These are phyloP conservation scores for Lampropteryx suffumata DNA, from an alignment of 2,888 invertebrate species.

Conservation along the genomic window DNA sequence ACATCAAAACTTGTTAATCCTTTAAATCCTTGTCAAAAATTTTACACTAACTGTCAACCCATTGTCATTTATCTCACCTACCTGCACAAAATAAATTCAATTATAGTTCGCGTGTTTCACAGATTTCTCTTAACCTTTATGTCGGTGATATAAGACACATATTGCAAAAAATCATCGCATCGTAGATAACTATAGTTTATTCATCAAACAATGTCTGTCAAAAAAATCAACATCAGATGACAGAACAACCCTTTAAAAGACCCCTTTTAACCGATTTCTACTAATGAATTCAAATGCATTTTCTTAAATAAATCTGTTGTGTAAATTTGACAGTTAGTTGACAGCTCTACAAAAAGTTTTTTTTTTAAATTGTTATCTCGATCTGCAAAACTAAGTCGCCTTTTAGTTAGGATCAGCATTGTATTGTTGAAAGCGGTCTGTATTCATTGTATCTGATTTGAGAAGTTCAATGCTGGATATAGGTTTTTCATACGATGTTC, in stretches of 20 bases:
- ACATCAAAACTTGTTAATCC: slow-evolving; percentile 20
- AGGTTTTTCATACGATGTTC: too few species aligned
- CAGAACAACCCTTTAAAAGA: slow-evolving; percentile 61
- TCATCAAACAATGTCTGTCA: slow-evolving; percentile 59
- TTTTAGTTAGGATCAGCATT: slow-evolving; percentile 14
- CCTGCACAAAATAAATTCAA: slow-evolving; percentile 50
- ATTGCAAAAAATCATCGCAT: too few species aligned
- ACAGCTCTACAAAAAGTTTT: slow-evolving; percentile 55
- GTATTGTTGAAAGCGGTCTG: background rate
- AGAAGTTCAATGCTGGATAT: too few species aligned
- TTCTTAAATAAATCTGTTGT: slow-evolving; percentile 62
- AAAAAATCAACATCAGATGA: slow-evolving; percentile 55
- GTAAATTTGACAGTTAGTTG: slow-evolving; percentile 73
- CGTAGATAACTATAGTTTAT: too few species aligned
- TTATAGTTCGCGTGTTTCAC: slow-evolving; percentile 52
- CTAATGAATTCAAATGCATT: slow-evolving; percentile 66
- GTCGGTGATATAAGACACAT: too few species aligned
- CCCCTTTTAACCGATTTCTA: slow-evolving; percentile 47
- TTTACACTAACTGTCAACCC: slow-evolving; percentile 41
- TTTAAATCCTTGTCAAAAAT: slow-evolving; percentile 17
- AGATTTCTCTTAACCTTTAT: too few species aligned
- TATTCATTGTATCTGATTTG: too few species aligned
- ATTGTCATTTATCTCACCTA: slow-evolving; percentile 39
- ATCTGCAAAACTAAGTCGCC: slow-evolving; percentile 41
- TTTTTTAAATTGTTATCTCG: slow-evolving; percentile 56